Base-by-base conservation (phyloP, 2,888 invertebrate genomes). In the Elmis aenea region DNA sequence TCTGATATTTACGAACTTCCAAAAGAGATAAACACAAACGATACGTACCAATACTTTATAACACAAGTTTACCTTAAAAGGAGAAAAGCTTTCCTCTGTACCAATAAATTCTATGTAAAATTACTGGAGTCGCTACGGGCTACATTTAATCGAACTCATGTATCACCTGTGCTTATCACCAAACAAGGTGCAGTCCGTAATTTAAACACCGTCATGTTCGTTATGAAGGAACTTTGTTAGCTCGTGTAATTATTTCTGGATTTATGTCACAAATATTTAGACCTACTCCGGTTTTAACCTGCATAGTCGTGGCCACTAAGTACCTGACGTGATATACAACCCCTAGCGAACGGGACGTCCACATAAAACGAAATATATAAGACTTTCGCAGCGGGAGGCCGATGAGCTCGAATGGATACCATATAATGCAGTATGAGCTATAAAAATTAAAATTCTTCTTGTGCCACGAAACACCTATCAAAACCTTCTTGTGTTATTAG, bases 291-390 rank as follows among this genome's bases (percentile, higher is more conserved):
- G 45, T 40, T 42, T 43, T 25, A 34, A 28, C 29, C 33, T 38
- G 39, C 35, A 38, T 43, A 40, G 38, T 38, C 42, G 28, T 29
- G 46, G 37, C 49, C 43, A 45, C 45, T 44, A 51, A 42, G 50
- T 47, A 42, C 45, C 42, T 44, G 33, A 26, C 33, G 48, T 52
- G 52, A 52, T 52, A 52, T 52, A 52, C 52, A 52, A 49, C 48
- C 52, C 47, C 38, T 33, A 41, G 38, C 42, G 43, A 49, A 49
- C 49, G 47, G 49, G 53, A 50, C 50, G 46, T 48, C 50, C 49
- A 51, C 49, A 50, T 51, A 51, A 53, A 53, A 51, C 50, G 49
- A 50, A 53, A 51, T 39, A 46, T 44, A 51, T 50, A 51, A 45
- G 44, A 35, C 41, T 37, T 44, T 27, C 39, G 13, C 53, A 44